These are phyloP conservation scores for Hemistola chrysoprasaria DNA, from an alignment of 2,888 invertebrate species.

Conservation along the genomic window DNA sequence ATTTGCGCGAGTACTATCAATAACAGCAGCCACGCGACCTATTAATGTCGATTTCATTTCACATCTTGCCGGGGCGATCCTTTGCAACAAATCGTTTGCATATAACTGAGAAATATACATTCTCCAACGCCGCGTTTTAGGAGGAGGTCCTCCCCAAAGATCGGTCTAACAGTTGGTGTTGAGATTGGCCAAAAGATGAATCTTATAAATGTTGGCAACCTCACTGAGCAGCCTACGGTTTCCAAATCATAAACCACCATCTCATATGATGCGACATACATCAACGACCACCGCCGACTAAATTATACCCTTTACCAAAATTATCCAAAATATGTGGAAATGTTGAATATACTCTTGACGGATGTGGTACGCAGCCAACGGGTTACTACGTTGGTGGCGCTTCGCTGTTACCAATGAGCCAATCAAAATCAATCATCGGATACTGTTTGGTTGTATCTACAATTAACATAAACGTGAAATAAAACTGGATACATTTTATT, in stretches of 20 bases:
- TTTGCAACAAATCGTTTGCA: too few species aligned
- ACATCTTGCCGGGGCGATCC: too few species aligned
- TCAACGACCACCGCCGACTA: constrained; percentile 41
- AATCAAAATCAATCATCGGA: constrained; percentile 83
- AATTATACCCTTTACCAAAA: constrained; percentile 53
- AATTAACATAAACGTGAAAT: constrained; percentile 76
- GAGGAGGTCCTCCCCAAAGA: too few species aligned
- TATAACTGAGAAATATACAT: too few species aligned
- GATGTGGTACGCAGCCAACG: constrained; percentile 37
- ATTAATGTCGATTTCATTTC: too few species aligned
- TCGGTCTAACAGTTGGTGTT: too few species aligned
- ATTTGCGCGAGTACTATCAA: too few species aligned
- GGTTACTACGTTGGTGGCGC: constrained; percentile 66
- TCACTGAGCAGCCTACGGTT: too few species aligned
- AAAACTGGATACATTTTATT: constrained; percentile 40
- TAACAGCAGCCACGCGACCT: too few species aligned
- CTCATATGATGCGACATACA: constrained; percentile 16
- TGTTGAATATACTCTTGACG: constrained; percentile 34
- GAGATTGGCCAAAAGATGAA: too few species aligned
- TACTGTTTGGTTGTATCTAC: constrained; percentile 80
- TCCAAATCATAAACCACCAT: not conserved
- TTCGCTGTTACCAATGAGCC: constrained; percentile 77
- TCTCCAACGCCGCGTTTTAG: too few species aligned
- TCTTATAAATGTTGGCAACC: too few species aligned
- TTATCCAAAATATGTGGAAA: constrained; percentile 45